These are phyloP conservation scores for Aradophagus sp. DNA, from an alignment of 1,140 invertebrate genomes.

Conservation along the genomic window DNA sequence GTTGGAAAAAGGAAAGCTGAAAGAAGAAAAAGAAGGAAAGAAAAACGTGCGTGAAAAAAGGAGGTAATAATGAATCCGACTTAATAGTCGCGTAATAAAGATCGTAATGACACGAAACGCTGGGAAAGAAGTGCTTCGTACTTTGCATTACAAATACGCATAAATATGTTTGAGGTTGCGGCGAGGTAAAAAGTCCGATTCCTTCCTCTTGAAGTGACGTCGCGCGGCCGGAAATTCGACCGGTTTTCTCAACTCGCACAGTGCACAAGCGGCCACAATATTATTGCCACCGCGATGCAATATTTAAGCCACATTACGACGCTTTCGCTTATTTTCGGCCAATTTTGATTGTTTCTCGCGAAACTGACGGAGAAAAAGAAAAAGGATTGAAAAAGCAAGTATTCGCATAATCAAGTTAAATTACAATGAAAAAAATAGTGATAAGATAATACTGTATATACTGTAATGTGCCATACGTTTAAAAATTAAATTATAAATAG, in stretches of 20 bases:
- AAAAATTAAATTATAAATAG: too few species aligned
- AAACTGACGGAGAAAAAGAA: too few species aligned
- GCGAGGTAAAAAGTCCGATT: conserved; percentile 37
- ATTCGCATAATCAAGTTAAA: too few species aligned
- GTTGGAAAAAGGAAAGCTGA: too few species aligned
- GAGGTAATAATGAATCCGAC: background rate
- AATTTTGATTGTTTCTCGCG: conserved; percentile 9
- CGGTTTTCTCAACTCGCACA: conserved; percentile 33
- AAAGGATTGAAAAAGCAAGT: too few species aligned
- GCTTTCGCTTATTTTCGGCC: background rate
- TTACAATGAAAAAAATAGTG: too few species aligned
- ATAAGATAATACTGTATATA: too few species aligned
- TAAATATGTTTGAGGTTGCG: conserved; percentile 22
- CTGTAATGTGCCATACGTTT: too few species aligned
- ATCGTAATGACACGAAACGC: too few species aligned
- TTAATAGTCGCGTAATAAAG: conserved; percentile 6
- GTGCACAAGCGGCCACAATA: conserved; percentile 5
- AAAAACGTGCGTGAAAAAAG: background rate
- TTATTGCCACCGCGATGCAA: conserved; percentile 19
- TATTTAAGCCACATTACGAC: conserved; percentile 28
- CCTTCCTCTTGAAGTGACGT: conserved; percentile 45
- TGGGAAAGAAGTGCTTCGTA: background rate
- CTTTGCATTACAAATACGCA: background rate
- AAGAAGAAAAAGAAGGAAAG: too few species aligned
- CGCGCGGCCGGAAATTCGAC: conserved; percentile 37